phyloP scores from a whole-genome alignment of 2,797 vertebrate genomes.

The Pagetopsis macropterus region DNA sequence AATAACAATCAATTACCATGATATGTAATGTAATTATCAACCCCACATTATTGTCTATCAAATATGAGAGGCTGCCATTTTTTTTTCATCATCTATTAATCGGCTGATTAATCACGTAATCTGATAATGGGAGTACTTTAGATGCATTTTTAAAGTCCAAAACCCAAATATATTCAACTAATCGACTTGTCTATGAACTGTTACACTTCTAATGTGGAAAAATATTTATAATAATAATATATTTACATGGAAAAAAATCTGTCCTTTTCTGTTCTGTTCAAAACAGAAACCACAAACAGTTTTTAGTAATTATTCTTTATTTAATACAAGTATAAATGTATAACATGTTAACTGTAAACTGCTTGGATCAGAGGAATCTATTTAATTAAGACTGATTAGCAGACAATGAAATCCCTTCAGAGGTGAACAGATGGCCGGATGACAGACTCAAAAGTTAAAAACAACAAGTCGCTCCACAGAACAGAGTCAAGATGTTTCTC shows the following conservation, averaged over 20 bases:
- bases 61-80: too few species aligned
- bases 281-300: too few species aligned
- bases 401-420: conserved; percentile 46
- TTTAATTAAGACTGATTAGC: conserved; percentile 39
- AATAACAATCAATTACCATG: background rate
- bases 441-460: conserved; percentile 6
- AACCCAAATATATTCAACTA: too few species aligned
- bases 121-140: too few species aligned
- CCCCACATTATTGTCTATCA: too few species aligned
- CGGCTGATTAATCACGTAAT: too few species aligned
- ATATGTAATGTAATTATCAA: too few species aligned
- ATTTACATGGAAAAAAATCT: too few species aligned
- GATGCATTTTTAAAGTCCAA: too few species aligned
- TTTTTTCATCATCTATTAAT: too few species aligned
- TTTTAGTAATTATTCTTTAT: background rate
- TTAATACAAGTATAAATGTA: conserved; percentile 29
- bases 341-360: conserved; percentile 37
- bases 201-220: background rate
- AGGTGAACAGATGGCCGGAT: conserved; percentile 22
- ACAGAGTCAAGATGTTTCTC: conserved; percentile 23
- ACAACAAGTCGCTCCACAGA: background rate
- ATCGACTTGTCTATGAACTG: too few species aligned
- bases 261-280: too few species aligned
- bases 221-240: background rate
- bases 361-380: conserved; percentile 27